Base-by-base conservation (phyloP, 2,888 invertebrate genomes). In the Theodoxus fluviatilis region DNA sequence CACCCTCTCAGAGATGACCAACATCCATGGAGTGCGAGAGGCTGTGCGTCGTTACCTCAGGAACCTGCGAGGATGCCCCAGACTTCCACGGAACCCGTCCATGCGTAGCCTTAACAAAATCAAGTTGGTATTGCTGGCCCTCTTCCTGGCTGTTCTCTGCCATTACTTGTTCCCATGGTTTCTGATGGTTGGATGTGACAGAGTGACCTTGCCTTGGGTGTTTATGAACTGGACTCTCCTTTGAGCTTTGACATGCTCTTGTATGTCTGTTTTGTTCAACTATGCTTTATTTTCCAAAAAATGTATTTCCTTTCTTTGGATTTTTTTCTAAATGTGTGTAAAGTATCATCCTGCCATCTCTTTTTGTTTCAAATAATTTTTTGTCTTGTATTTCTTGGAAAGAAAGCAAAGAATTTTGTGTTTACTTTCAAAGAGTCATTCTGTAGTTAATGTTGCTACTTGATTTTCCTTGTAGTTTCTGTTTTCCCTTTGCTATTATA, bases 1-100 rank as follows among this genome's bases (percentile, higher is more conserved):
- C 74, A 91, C 92, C n/a, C 91, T 92, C 86, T 94, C 94, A 18
- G 94, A 87, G 70, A 80, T 81, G 69, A 76, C 75, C 77, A 80
- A 78, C 69, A 65, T 86, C n/a, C 75, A 77, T 31, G 83, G 81
- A 15, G 80, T 86, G 15, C 73, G 76, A 49, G 87, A 87, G n/a
- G 81, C 82, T 71, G 80, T 87, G 2, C 73, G 84, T 3, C 72
- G 84, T 15, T 83, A 80, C 69, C 73, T 85, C 18, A 72, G 85
- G 18, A 77, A 81, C 65, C 74, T 84, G 22, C 71, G 84, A 28
- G 84, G 84, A n/a, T 81, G 81, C 18, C 81, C 81, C 7, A 69
- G 81, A 38, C 73, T 79, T 25, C 80, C 80, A 0, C 78, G 80
- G 64, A 81, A 80, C 73, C 76, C 75, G 1, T 73, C 77, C 6